Percentiles rank a stretch among this genome's conserved stretches.
phyloP scores from a whole-genome alignment of 2,888 invertebrate genomes.

The Callimorpha dominula region DNA sequence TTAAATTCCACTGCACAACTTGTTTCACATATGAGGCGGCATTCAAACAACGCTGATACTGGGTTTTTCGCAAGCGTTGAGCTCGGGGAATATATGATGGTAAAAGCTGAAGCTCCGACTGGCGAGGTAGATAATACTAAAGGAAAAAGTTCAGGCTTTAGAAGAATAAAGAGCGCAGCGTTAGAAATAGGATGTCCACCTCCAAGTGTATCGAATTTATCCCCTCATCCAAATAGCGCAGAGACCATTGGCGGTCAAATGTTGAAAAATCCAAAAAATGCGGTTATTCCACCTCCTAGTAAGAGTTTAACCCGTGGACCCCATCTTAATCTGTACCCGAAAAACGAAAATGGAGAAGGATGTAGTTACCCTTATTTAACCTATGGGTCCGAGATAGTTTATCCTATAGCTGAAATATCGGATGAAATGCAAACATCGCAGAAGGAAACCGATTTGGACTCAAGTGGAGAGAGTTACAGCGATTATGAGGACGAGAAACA shows the following conservation, averaged over 20 bases:
- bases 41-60: constrained; percentile 88
- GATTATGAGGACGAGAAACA: constrained; percentile 88
- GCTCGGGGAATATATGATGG: constrained; percentile 85
- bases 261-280: constrained; percentile 89
- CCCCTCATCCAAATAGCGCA: constrained; percentile 93
- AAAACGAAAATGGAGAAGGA: constrained; percentile 89
- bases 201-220: constrained; percentile 89
- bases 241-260: constrained; percentile 91
- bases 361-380: constrained; percentile 90
- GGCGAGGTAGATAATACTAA: constrained; percentile 78
- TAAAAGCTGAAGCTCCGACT: constrained; percentile 81
- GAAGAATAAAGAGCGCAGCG: constrained; percentile 90
- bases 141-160: constrained; percentile 88
- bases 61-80: constrained; percentile 86
- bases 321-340: constrained; percentile 90
- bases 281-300: constrained; percentile 90
- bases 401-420: constrained; percentile 94
- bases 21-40: constrained; percentile 85
- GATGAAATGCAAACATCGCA: constrained; percentile 92
- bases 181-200: constrained; percentile 90
- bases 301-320: constrained; percentile 90
- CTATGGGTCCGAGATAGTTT: constrained; percentile 92
- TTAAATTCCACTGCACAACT: constrained; percentile 82
- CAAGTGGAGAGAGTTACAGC: constrained; percentile 87
- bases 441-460: constrained; percentile 88